Evolutionary conservation across 1,140 invertebrate species (phyloP).

Genomic region (Paraescarpia echinospica): DNA sequence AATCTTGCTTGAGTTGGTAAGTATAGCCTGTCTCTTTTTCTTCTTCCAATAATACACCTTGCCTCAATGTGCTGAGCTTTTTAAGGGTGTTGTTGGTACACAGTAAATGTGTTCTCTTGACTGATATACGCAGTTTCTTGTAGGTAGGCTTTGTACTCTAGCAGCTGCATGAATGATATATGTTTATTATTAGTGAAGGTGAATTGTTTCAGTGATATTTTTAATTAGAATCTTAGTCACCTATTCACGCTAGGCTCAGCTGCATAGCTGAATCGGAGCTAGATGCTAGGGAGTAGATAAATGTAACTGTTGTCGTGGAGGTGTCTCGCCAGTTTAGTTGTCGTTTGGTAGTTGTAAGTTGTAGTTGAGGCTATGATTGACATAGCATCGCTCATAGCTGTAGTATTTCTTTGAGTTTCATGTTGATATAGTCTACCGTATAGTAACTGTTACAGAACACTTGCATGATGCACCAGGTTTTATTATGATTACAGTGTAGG

Average conservation of each 20-base stretch:
- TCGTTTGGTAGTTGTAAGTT: neutral
- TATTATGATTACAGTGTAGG: neutral
- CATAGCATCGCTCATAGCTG: neutral
- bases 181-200: neutral
- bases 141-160: neutral
- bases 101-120: neutral
- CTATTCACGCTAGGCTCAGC: too few relatives aligned
- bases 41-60: too few relatives aligned
- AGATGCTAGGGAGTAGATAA: neutral
- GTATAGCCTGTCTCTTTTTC: neutral
- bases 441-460: neutral
- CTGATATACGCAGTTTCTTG: neutral
- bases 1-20: neutral
- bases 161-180: neutral
- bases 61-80: too few relatives aligned
- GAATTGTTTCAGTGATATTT: too few relatives aligned
- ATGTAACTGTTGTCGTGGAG: neutral
- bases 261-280: neutral
- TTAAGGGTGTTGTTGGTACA: neutral
- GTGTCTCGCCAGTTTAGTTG: neutral
- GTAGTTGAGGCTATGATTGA: neutral
- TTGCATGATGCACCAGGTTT: neutral
- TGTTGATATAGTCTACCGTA: neutral
- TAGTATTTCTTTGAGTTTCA: neutral
- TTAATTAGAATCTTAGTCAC: too few relatives aligned